Conservation (phyloP, 2,888 invertebrate genomes). For the Koerneria pararmatus region DNA sequence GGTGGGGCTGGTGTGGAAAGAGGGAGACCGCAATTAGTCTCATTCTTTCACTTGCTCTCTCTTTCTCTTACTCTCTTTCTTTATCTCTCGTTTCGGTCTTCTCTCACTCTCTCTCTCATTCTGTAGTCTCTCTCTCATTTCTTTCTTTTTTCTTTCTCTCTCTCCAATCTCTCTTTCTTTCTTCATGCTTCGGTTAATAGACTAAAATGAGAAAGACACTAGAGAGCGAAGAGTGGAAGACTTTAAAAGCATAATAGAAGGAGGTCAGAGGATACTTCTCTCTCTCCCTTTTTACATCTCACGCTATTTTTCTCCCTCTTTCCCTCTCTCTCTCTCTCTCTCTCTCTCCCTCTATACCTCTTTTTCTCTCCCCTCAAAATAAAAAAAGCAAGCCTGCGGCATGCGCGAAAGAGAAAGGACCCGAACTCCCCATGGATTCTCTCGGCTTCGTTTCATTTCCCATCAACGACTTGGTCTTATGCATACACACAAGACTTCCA, state of each 20-base stretch:
- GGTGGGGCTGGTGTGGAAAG: too few species aligned
- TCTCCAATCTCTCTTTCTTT: not conserved
- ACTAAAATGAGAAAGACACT: not conserved
- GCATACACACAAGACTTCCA: constrained; percentile 27
- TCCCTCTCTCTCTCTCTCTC: constrained; percentile 14
- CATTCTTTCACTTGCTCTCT: too few species aligned
- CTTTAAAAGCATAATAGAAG: too few species aligned
- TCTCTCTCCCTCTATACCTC: not conserved
- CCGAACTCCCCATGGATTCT: too few species aligned
- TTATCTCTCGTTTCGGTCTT: not conserved
- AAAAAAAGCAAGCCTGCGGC: too few species aligned
- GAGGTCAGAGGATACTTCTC: too few species aligned
- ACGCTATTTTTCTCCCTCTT: not conserved
- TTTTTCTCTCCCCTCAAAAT: not conserved
- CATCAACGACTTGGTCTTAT: constrained; percentile 20
- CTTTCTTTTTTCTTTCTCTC: not conserved
- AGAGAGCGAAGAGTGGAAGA: too few species aligned
- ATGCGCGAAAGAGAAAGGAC: not conserved
- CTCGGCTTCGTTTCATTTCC: too few species aligned
- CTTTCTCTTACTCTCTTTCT: not conserved
- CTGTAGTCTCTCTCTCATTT: not conserved
- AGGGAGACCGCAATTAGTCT: too few species aligned
- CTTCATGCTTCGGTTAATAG: not conserved
- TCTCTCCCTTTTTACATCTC: not conserved
- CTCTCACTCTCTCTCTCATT: not conserved